A percentile compares a stretch with the other conserved stretches of the same genome.
Conservation (phyloP, 2,888 invertebrate genomes). For the Eristalis tenax region DNA sequence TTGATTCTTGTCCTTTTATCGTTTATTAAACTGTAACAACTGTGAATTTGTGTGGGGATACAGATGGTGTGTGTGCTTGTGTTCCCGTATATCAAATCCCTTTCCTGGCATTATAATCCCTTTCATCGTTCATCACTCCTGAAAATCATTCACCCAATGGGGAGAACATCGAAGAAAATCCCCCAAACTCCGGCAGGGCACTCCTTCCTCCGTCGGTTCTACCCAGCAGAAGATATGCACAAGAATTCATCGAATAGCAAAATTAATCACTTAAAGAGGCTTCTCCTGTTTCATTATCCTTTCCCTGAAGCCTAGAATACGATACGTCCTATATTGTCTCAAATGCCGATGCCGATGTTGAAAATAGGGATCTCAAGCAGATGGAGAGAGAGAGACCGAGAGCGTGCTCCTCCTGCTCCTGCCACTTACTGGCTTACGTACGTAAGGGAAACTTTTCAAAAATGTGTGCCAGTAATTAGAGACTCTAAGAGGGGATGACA, state of each 20-base stretch:
- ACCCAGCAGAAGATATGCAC: slow-evolving; percentile 4
- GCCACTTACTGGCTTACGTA: slow-evolving; percentile 16
- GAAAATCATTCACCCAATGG: slow-evolving; percentile 51
- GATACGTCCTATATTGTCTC: slow-evolving; percentile 25
- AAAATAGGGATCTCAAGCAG: slow-evolving; percentile 5
- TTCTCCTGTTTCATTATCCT: slow-evolving; percentile 55
- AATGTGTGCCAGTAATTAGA: slow-evolving; percentile 67
- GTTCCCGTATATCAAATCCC: slow-evolving; percentile 52
- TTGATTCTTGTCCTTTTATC: slow-evolving; percentile 60
- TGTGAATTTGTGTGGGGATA: slow-evolving; percentile 23
- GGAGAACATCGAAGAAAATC: slow-evolving; percentile 13
- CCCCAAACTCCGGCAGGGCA: not conserved
- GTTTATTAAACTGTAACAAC: slow-evolving; percentile 59
- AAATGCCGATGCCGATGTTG: slow-evolving; percentile 11
- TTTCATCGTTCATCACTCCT: slow-evolving; percentile 58
- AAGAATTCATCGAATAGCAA: slow-evolving; percentile 45
- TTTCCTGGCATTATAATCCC: slow-evolving; percentile 58
- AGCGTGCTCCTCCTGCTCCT: not conserved
- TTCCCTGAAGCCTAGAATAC: slow-evolving; percentile 34
- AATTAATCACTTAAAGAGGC: slow-evolving; percentile 65
- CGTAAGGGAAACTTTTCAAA: slow-evolving; percentile 34
- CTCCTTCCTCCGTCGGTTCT: slow-evolving; percentile 18
- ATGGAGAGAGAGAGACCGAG: too few relatives aligned
- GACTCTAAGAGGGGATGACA: slow-evolving; percentile 50
- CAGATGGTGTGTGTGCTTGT: not conserved